Evolutionary conservation across 2,797 vertebrate genomes (phyloP), one percentile per base, ranked within the genome.

Genomic region (Sebastolobus altivelis): DNA sequence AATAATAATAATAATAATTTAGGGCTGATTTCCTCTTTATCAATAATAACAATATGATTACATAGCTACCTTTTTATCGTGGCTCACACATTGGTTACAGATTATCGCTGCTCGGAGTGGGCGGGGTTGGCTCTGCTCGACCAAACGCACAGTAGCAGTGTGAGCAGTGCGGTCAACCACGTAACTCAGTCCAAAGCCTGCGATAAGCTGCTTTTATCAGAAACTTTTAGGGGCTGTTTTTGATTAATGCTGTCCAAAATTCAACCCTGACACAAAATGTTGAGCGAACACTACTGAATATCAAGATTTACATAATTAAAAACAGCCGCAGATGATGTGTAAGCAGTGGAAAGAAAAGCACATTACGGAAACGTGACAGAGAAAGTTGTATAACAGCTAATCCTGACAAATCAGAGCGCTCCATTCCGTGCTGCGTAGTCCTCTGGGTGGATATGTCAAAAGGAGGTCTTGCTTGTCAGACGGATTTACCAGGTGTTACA

Each of bases 291-390:
- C 1, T 3, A 1, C 1, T 1, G 2, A 63, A 75, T 1, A n/a
- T 8, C 0, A 3, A 31, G 2, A 2, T 70, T 10, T 22, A 3
- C 0, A 0, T 0, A 0, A 4, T 46, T 67, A 35, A 2, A 13
- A 60, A n/a, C 4, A 5, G 2, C 3, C 1, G 2, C 0, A 22
- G 11, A n/a, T 2, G 8, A 1, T 5, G 2, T 4, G 7, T 72
- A 13, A 35, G 33, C 63, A 4, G 25, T 3, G 2, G 1, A 0
- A 5, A 25, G 10, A 22, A n/a, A 77, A 88, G 87, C 93, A 89
- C 91, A 75, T 82, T 91, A 79, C 0, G 3, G 61, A 90, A 93
- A 94, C 93, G 92, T 94, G 93, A 93, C 80, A 0, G 11, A 1
- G 16, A 6, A 37, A 0, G 2, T 93, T 93, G 46, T 1, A 58